Base-by-base conservation (phyloP, 2,797 vertebrate species). In the Nyctibius grandis region DNA sequence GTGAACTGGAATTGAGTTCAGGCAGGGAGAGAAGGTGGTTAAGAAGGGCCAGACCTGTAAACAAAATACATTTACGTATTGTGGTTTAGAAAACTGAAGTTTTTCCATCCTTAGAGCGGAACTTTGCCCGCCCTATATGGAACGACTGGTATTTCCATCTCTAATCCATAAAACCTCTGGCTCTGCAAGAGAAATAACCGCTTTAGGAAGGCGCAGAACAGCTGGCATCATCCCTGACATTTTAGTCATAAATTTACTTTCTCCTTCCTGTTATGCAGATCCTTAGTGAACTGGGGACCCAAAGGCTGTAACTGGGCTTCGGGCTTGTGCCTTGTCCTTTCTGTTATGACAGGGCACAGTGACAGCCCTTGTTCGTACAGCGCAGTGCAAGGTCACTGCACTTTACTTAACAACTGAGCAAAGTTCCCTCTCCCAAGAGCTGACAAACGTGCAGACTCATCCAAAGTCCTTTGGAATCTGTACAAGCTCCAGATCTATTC, bases 71-170 rank as follows among this genome's bases (percentile, higher is more conserved):
- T 74, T 82, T 48, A 70, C 93, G 44, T 78, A 26, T 15, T 75
- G 83, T 83, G 72, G 83, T 90, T 94, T 91, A 89, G 72, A 64
- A 82, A 88, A 76, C n/a, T 47, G 65, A 88, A 81, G 23, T 85
- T 95, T 94, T 96, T 96, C 88, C 18, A 0, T 86, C 74, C 72
- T 78, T 79, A 80, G 84, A 85, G 68, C 8, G 8, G 91, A 95
- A 93, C 68, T 91, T 87, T 80, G 83, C 50, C 60, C 56, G 8
- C 88, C 70, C 56, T 68, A 11, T 67, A 59, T 31, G 81, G 92
- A 97, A 97, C 5, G 85, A 77, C 23, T 89, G 93, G 70, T 91
- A 94, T 96, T 95, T 96, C 93, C 93, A 95, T 85, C 45, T 72
- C 88, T 85, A 94, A 93, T 95, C 95, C 84, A 72, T 91, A 83